phyloP scores from a whole-genome alignment of 2,888 invertebrate genomes.

The Pseudococcus viburni region DNA sequence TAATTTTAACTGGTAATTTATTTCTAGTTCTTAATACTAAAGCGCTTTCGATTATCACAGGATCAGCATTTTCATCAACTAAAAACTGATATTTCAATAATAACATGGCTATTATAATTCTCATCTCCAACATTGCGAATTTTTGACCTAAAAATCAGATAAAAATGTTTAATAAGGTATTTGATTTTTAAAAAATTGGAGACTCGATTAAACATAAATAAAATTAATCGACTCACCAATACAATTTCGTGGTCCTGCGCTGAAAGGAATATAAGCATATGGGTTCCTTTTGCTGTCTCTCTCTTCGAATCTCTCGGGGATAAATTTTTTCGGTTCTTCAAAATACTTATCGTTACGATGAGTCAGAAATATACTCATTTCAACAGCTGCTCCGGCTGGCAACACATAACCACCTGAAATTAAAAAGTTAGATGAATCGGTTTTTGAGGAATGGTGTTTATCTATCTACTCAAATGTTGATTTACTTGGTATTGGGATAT shows the following conservation, averaged over 20 bases:
- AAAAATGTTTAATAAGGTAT: too few relatives aligned
- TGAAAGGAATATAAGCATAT: constrained; percentile 62
- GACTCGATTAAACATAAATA: too few relatives aligned
- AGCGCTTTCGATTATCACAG: background rate
- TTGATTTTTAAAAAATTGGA: too few relatives aligned
- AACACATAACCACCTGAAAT: constrained; percentile 60
- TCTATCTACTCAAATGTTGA: background rate
- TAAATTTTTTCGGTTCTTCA: constrained; percentile 51
- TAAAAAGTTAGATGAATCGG: background rate
- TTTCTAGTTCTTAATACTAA: background rate
- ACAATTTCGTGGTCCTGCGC: constrained; percentile 65
- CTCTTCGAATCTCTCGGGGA: constrained; percentile 57
- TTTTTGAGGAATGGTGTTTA: too few relatives aligned
- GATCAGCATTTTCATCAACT: constrained; percentile 5
- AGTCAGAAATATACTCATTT: constrained; percentile 43
- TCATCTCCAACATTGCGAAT: constrained; percentile 59
- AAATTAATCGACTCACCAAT: constrained; percentile 39
- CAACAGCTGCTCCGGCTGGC: background rate
- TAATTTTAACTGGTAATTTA: background rate
- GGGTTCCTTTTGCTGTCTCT: constrained; percentile 6
- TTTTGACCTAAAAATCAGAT: constrained; percentile 57
- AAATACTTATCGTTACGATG: constrained; percentile 62
- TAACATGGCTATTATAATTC: constrained; percentile 38
- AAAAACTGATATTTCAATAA: constrained; percentile 40
- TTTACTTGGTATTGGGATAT: constrained; percentile 12